phyloP scores from a whole-genome alignment of 1,140 invertebrate species.

The Sitobion miscanthi region DNA sequence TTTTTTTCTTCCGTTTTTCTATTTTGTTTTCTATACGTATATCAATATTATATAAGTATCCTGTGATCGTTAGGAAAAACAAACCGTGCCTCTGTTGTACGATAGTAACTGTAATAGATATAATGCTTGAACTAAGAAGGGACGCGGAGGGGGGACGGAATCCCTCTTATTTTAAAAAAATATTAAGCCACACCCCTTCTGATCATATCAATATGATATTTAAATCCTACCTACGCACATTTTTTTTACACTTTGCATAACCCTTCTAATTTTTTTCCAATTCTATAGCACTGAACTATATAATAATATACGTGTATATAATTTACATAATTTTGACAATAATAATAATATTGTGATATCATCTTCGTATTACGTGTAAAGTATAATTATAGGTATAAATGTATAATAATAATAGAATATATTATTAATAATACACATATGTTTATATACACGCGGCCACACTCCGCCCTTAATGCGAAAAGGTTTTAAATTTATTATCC shows the following conservation, averaged over 20 bases:
- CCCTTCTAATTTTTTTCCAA: too few species aligned
- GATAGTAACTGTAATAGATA: neutral
- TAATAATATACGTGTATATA: neutral
- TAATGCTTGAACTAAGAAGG: too few species aligned
- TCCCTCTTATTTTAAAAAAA: too few species aligned
- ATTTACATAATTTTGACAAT: neutral
- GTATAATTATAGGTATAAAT: neutral
- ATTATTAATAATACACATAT: neutral
- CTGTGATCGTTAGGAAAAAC: neutral
- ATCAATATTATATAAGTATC: neutral
- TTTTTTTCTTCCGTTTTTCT: neutral
- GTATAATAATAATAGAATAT: neutral
- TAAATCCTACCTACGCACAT: too few species aligned
- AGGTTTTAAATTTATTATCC: conserved; percentile 37
- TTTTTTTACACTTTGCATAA: too few species aligned
- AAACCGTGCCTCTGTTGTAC: neutral
- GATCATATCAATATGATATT: too few species aligned
- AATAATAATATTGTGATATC: neutral
- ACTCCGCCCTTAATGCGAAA: neutral
- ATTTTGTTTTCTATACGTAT: neutral
- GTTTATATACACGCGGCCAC: neutral
- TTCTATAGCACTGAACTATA: too few species aligned
- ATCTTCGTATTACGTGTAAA: neutral
- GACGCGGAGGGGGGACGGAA: too few species aligned
- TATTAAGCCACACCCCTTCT: too few species aligned